Conservation (phyloP, 2,797 vertebrate species). For the Myotis daubentonii region DNA sequence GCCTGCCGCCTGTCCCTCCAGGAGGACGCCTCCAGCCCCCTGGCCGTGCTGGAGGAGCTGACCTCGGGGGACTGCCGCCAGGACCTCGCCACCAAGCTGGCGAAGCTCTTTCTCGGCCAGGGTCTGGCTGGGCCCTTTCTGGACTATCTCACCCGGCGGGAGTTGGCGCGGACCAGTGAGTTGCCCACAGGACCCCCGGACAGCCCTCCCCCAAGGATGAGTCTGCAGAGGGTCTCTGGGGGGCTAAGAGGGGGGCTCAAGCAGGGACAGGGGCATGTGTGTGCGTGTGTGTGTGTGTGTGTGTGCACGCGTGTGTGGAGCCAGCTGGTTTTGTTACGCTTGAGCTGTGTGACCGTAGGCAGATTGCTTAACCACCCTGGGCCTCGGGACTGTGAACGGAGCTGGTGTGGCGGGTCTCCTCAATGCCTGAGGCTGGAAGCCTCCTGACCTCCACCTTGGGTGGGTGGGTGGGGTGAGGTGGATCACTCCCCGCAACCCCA, state of each 20-base stretch:
- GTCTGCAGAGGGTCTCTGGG: background rate
- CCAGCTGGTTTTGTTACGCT: background rate
- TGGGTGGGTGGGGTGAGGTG: background rate
- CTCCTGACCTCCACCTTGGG: background rate
- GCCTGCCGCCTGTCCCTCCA: constrained; percentile 71
- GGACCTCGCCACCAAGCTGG: constrained; percentile 93
- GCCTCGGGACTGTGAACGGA: background rate
- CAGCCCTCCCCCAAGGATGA: background rate
- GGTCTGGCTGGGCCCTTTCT: constrained; percentile 92
- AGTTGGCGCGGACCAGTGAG: constrained; percentile 94
- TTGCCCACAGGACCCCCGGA: background rate
- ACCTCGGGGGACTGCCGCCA: constrained; percentile 92
- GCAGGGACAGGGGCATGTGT: background rate
- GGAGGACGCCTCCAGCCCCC: constrained; percentile 87
- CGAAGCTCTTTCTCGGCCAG: constrained; percentile 94
- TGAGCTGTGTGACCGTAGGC: background rate
- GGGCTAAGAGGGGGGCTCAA: background rate
- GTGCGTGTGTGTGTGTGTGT: too few relatives aligned
- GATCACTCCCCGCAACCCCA: background rate
- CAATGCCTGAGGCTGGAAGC: background rate
- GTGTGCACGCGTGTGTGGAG: too few relatives aligned
- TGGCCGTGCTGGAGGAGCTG: constrained; percentile 93
- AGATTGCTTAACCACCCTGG: background rate
- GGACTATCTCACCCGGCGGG: constrained; percentile 91
- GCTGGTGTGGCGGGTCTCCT: background rate